Conservation (phyloP, 2,888 invertebrate genomes). For the Pollenia angustigena region DNA sequence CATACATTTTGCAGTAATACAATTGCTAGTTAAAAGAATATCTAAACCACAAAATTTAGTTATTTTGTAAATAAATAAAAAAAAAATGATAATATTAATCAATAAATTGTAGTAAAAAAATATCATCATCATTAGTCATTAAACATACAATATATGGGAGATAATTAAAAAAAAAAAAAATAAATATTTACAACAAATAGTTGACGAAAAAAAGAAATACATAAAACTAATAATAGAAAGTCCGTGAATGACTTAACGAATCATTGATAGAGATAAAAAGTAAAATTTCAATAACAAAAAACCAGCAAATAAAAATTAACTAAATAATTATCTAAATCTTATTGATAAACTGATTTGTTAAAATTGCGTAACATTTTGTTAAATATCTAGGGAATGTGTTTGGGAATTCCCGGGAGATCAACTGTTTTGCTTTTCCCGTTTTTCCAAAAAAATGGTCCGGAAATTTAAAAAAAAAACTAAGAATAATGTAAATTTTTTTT, state of each 20-base stretch:
- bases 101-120: constrained; percentile 18
- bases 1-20: constrained; percentile 9
- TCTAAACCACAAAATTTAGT: not conserved
- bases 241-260: constrained; percentile 13
- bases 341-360: not conserved
- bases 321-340: not conserved
- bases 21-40: not conserved
- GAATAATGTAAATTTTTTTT: no score
- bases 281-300: not conserved
- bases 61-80: not conserved
- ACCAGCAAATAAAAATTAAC: not conserved
- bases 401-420: no score
- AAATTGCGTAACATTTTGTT: not conserved
- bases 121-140: constrained; percentile 42
- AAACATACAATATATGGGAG: not conserved
- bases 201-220: constrained; percentile 38
- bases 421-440: no score
- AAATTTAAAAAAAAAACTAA: no score
- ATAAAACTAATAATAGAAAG: constrained; percentile 1
- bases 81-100: constrained; percentile 4
- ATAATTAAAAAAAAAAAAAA: constrained; percentile 20
- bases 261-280: not conserved
- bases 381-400: no score
- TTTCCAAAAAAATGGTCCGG: no score
- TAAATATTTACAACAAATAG: not conserved